Percentiles rank a stretch among this genome's conserved stretches.
These are phyloP conservation scores for Tryphoninae sp. DNA, from an alignment of 2,888 invertebrate genomes.

Conservation along the genomic window DNA sequence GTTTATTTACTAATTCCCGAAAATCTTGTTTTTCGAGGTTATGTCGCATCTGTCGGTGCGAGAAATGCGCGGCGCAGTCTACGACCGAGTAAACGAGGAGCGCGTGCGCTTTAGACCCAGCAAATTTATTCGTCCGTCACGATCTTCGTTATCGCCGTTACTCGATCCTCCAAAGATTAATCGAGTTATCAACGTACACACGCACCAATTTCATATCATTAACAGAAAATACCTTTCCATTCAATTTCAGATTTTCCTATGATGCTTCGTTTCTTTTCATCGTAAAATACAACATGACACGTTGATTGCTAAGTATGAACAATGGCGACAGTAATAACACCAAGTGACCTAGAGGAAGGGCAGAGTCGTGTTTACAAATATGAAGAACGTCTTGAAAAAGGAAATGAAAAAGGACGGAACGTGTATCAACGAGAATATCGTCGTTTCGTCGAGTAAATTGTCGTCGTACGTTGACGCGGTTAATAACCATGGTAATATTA, in stretches of 20 bases:
- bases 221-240: neutral
- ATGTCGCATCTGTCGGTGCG: neutral
- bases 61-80: neutral
- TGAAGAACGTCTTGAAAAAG: neutral
- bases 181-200: neutral
- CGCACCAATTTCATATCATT: neutral
- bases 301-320: constrained; percentile 4
- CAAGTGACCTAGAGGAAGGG: neutral
- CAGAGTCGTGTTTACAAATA: constrained; percentile 6
- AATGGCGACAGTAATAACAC: neutral
- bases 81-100: neutral
- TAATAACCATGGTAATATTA: neutral
- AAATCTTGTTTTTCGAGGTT: constrained; percentile 29
- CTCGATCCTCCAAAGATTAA: neutral
- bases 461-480: neutral
- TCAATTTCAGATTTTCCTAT: neutral
- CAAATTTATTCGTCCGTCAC: neutral
- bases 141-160: neutral
- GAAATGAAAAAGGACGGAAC: neutral
- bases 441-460: neutral
- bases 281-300: neutral
- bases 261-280: neutral
- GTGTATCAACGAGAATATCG: neutral
- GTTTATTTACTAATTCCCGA: constrained; percentile 8
- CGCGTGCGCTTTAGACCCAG: neutral